phyloP scores from a whole-genome alignment of 2,888 invertebrate species.

The Eristalinus sepulchralis region DNA sequence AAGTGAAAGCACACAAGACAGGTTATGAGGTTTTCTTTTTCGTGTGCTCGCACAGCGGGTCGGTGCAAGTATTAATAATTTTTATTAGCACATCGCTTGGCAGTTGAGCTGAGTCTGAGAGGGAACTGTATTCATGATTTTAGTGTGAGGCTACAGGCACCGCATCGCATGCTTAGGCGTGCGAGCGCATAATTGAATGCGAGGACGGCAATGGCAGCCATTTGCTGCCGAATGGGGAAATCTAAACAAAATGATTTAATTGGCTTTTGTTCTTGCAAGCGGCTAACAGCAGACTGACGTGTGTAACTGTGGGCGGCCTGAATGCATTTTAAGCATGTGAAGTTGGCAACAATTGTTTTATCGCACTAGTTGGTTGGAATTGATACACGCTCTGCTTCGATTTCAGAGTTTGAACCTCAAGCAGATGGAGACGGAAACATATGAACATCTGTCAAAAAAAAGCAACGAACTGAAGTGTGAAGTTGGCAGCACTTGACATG shows the following conservation, averaged over 20 bases:
- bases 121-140: conserved; percentile 23
- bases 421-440: neutral
- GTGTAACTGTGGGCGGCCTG: conserved; percentile 15
- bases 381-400: neutral
- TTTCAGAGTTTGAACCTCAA: neutral
- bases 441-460: too few relatives aligned
- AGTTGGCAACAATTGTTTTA: neutral
- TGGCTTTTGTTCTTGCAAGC: conserved; percentile 50
- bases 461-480: too few relatives aligned
- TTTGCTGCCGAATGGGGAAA: conserved; percentile 39
- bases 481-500: too few relatives aligned
- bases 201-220: conserved; percentile 30
- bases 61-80: neutral
- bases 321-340: conserved; percentile 34
- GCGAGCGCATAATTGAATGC: conserved; percentile 32
- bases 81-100: neutral
- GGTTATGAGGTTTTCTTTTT: neutral
- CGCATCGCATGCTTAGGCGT: conserved; percentile 26
- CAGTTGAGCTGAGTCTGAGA: neutral
- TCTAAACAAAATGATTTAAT: conserved; percentile 60
- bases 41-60: neutral
- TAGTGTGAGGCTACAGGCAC: neutral
- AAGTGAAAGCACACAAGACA: conserved; percentile 9
- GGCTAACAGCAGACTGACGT: neutral
- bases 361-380: neutral